A percentile compares a stretch with the other conserved stretches of the same genome.
phyloP scores from a whole-genome alignment of 2,797 vertebrate species.

The Epinephelus coioides region DNA sequence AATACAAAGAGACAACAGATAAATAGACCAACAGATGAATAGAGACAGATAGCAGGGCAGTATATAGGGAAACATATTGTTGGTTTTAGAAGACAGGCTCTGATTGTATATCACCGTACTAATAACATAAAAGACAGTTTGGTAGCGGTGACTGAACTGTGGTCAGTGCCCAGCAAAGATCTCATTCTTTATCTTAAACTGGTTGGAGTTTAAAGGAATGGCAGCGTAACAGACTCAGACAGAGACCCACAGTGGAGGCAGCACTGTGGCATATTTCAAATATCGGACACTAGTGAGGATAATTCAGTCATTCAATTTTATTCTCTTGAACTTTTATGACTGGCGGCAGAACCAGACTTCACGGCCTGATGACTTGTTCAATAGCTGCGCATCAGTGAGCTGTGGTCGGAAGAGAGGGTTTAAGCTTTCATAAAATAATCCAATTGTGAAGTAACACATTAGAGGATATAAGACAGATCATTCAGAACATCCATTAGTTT shows the following conservation, averaged over 20 bases:
- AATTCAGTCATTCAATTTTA: constrained; percentile 13
- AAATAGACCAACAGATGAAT: constrained; percentile 57
- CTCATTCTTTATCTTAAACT: constrained; percentile 32
- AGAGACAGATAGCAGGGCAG: constrained; percentile 45
- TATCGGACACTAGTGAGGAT: constrained; percentile 4
- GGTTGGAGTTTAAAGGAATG: constrained; percentile 22
- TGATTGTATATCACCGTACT: constrained; percentile 12
- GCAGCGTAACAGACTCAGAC: constrained; percentile 24
- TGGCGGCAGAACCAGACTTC: constrained; percentile 8
- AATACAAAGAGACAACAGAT: constrained; percentile 49
- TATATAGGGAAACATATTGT: constrained; percentile 15
- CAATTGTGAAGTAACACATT: not conserved
- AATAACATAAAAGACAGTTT: constrained; percentile 24
- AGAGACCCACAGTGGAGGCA: not conserved
- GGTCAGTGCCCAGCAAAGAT: constrained; percentile 3
- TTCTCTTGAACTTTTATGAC: constrained; percentile 21
- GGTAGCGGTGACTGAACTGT: not conserved
- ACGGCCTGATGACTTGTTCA: constrained; percentile 9
- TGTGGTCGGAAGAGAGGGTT: not conserved
- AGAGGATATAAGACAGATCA: not conserved
- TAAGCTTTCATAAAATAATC: constrained; percentile 1
- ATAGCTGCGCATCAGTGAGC: not conserved
- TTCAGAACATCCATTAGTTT: constrained; percentile 14
- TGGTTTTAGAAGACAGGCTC: constrained; percentile 35
- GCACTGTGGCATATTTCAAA: constrained; percentile 21